phyloP scores from a whole-genome alignment of 2,113 vertebrate genomes.

The Nothoprocta perdicaria region DNA sequence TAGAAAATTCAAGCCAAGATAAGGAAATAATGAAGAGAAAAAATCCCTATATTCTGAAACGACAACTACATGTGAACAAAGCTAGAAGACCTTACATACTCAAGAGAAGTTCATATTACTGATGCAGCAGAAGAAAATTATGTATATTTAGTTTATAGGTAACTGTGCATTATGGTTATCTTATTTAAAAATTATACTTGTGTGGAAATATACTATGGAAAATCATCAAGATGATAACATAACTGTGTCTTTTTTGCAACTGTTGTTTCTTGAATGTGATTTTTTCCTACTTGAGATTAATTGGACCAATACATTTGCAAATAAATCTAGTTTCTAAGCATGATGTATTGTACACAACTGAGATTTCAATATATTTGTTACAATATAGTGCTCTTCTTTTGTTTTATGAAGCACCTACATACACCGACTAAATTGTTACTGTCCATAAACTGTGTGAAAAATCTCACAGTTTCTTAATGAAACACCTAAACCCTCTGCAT shows the following conservation, averaged over 20 bases:
- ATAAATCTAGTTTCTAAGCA: slow-evolving; percentile 83
- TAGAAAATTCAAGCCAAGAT: slow-evolving; percentile 79
- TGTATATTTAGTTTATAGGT: slow-evolving; percentile 79
- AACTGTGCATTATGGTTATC: slow-evolving; percentile 75
- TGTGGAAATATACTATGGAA: slow-evolving; percentile 74
- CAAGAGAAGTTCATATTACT: slow-evolving; percentile 90
- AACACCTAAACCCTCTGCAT: neutral
- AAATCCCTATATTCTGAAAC: slow-evolving; percentile 95
- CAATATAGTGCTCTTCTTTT: neutral
- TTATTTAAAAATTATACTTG: slow-evolving; percentile 72
- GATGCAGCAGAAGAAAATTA: slow-evolving; percentile 68
- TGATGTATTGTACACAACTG: slow-evolving; percentile 71
- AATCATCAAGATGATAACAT: slow-evolving; percentile 64
- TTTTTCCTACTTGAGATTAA: slow-evolving; percentile 80
- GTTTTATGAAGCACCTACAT: neutral
- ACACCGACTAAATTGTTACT: neutral
- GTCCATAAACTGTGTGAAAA: neutral
- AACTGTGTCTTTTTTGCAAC: slow-evolving; percentile 72
- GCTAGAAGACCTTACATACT: slow-evolving; percentile 95
- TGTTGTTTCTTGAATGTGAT: slow-evolving; percentile 74
- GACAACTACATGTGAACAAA: slow-evolving; percentile 88
- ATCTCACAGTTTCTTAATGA: neutral
- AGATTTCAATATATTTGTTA: slow-evolving; percentile 27
- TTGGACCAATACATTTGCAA: slow-evolving; percentile 81
- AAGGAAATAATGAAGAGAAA: slow-evolving; percentile 90